A percentile compares a stretch with the other conserved stretches of the same genome.
These are phyloP conservation scores for Drosophila nigricruria DNA, from an alignment of 2,888 invertebrate species.

Conservation along the genomic window DNA sequence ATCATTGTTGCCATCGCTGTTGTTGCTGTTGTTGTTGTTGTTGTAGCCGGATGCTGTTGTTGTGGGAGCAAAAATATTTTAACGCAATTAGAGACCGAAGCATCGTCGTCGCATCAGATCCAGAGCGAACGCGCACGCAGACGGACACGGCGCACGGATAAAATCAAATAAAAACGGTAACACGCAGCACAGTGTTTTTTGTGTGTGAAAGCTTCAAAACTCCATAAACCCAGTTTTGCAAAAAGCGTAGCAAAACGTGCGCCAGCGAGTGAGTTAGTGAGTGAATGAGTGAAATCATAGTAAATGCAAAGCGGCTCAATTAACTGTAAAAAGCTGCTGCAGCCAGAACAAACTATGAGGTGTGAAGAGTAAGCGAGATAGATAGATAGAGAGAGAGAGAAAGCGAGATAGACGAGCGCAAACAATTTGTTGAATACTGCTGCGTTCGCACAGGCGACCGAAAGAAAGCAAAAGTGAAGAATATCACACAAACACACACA, in stretches of 20 bases:
- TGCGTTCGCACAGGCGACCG: constrained; percentile 34
- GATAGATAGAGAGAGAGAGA: constrained; percentile 5
- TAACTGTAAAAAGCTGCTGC: constrained; percentile 64
- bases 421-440: constrained; percentile 80
- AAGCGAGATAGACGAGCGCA: constrained; percentile 41
- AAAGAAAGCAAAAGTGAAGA: constrained; percentile 74
- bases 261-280: constrained; percentile 26
- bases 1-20: constrained; percentile 30
- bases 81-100: constrained; percentile 81
- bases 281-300: constrained; percentile 19
- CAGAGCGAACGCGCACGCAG: constrained; percentile 79
- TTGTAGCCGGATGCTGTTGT: constrained; percentile 51
- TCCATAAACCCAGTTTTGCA: constrained; percentile 25
- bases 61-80: constrained; percentile 80
- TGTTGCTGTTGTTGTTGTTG: constrained; percentile 31
- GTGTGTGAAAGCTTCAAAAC: constrained; percentile 4
- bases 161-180: constrained; percentile 43
- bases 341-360: constrained; percentile 32
- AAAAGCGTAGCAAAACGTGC: constrained; percentile 30
- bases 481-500: constrained; percentile 36
- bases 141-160: constrained; percentile 76
- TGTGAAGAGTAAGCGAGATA: constrained; percentile 32
- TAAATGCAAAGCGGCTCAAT: constrained; percentile 59
- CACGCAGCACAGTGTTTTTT: constrained; percentile 37
- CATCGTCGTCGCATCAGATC: constrained; percentile 71